A percentile compares a stretch with the other conserved stretches of the same genome.
These are phyloP conservation scores for Ernsta delagoae DNA, from an alignment of 2,888 invertebrate genomes.

Conservation along the genomic window DNA sequence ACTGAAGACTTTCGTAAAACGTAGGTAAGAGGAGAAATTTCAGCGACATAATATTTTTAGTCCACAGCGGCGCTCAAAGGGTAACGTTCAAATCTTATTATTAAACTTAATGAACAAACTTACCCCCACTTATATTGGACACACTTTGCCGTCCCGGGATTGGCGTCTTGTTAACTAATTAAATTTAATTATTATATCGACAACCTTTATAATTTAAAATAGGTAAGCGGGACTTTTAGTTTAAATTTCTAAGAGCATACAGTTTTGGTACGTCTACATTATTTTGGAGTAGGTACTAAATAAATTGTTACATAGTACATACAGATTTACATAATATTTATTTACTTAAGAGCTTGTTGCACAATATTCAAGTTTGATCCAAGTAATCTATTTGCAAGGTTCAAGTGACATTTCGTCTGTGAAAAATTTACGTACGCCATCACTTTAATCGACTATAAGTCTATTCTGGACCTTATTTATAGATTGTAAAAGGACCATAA, in stretches of 20 bases:
- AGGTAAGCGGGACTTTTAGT: background rate
- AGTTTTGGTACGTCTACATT: no score
- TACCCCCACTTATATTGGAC: slow-evolving; percentile 66
- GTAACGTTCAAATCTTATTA: slow-evolving; percentile 69
- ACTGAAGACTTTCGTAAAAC: background rate
- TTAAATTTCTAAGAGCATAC: background rate
- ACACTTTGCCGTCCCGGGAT: background rate
- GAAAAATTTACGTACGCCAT: no score
- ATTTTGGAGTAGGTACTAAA: no score
- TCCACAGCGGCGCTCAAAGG: slow-evolving; percentile 36
- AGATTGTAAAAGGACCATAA: no score
- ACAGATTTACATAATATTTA: no score
- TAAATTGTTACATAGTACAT: no score
- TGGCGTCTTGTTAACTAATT: slow-evolving; percentile 9
- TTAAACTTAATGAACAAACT: slow-evolving; percentile 77
- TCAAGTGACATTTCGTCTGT: no score
- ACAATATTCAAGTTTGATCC: no score
- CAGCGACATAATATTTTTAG: background rate
- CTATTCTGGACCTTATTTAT: no score
- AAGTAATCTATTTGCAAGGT: no score
- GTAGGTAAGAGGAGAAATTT: background rate
- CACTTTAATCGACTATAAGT: no score
- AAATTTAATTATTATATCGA: slow-evolving; percentile 7
- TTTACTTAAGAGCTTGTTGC: no score
- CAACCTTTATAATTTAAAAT: background rate